Percentiles rank a stretch among this genome's conserved stretches.
phyloP scores from a whole-genome alignment of 2,797 vertebrate species.

The Smutsia gigantea region DNA sequence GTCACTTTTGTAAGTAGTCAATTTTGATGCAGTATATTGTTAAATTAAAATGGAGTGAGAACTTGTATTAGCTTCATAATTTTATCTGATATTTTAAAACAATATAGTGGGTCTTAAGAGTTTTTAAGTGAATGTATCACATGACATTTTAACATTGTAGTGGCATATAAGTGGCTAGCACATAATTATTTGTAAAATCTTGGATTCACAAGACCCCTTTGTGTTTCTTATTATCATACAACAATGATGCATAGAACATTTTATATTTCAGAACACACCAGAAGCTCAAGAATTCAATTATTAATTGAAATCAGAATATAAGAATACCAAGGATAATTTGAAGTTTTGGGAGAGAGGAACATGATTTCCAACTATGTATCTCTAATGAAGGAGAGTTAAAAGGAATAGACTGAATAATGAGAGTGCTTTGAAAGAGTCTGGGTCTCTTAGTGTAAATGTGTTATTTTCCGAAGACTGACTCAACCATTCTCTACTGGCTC shows the following conservation, averaged over 20 bases:
- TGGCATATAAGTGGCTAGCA: neutral
- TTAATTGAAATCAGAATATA: neutral
- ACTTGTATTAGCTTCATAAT: neutral
- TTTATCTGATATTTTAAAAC: neutral
- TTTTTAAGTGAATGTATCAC: neutral
- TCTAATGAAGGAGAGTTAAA: neutral
- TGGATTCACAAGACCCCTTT: neutral
- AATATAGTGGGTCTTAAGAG: neutral
- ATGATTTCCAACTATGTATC: neutral
- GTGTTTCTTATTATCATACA: neutral
- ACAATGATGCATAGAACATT: neutral
- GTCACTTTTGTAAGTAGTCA: neutral
- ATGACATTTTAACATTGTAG: neutral
- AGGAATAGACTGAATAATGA: neutral
- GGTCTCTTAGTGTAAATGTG: neutral
- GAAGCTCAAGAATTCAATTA: neutral
- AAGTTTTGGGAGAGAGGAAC: neutral
- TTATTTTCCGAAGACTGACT: neutral
- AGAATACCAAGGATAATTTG: neutral
- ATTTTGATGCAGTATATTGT: neutral
- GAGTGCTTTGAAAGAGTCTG: neutral
- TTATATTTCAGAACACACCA: neutral
- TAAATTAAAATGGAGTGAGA: neutral
- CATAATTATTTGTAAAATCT: neutral
- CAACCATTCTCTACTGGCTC: neutral